Evolutionary conservation across 2,888 invertebrate species (phyloP).

Genomic region (Acleris emargana): DNA sequence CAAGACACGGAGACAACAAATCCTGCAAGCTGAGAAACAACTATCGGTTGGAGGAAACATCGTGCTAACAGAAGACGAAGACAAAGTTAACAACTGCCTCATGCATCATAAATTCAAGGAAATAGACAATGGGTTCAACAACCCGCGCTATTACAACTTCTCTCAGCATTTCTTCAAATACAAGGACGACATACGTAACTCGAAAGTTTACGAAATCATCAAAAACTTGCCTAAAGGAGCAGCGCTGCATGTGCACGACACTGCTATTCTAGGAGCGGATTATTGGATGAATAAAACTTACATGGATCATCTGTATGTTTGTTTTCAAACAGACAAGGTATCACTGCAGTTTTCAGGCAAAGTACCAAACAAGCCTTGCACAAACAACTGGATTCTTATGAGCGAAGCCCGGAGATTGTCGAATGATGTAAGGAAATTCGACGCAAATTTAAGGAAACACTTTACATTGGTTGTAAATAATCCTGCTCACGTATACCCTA

Average conservation of each 20-base stretch:
- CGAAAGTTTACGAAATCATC: conserved; percentile 87
- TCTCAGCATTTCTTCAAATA: conserved; percentile 86
- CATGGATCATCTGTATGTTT: conserved; percentile 83
- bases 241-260: conserved; percentile 87
- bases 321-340: conserved; percentile 52
- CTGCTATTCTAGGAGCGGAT: conserved; percentile 85
- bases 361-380: conserved; percentile 51
- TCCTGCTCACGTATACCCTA: conserved; percentile 69
- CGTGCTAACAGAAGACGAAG: conserved; percentile 75
- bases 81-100: conserved; percentile 81
- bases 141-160: conserved; percentile 85
- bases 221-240: conserved; percentile 90
- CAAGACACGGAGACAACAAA: conserved; percentile 59
- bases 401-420: conserved; percentile 66
- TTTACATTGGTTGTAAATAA: conserved; percentile 83
- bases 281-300: conserved; percentile 86
- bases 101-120: conserved; percentile 84
- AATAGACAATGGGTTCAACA: conserved; percentile 75
- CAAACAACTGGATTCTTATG: conserved; percentile 74
- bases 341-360: conserved; percentile 59
- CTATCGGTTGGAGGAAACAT: conserved; percentile 78
- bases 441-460: conserved; percentile 76
- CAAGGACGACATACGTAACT: conserved; percentile 82
- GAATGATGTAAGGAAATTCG: conserved; percentile 72
- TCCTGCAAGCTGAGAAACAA: conserved; percentile 76